Conservation (phyloP, 2,113 vertebrate genomes). For the Actinemys pallida region DNA sequence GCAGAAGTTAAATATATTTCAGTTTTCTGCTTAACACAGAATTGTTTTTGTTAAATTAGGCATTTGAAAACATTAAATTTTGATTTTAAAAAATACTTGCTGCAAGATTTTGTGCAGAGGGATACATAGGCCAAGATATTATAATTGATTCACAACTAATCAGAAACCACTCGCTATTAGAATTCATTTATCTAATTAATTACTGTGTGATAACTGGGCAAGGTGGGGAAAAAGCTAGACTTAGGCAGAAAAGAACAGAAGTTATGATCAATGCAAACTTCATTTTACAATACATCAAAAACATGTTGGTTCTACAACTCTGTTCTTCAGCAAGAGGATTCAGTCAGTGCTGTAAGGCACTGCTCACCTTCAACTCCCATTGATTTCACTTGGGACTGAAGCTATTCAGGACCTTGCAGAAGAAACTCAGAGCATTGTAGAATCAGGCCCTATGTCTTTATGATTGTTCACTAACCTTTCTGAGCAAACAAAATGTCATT, state of each 20-base stretch:
- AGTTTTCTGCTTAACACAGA: constrained; percentile 44
- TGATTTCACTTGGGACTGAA: not conserved
- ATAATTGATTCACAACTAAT: not conserved
- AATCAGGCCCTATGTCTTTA: not conserved
- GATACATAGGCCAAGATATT: not conserved
- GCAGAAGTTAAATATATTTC: constrained; percentile 59
- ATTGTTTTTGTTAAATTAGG: not conserved
- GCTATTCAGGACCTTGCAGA: not conserved
- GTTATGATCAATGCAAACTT: not conserved
- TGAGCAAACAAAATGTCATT: not conserved
- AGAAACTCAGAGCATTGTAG: not conserved
- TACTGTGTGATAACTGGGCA: not conserved
- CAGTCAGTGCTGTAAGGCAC: not conserved
- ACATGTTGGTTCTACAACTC: not conserved
- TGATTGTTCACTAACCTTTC: not conserved
- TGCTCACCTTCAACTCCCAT: not conserved
- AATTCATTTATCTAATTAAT: not conserved
- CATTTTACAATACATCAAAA: not conserved
- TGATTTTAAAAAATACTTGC: not conserved
- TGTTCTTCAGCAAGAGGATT: not conserved
- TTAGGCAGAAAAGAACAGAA: constrained; percentile 20
- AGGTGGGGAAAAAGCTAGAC: not conserved
- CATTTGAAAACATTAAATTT: not conserved
- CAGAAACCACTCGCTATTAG: not conserved
- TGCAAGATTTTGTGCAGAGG: not conserved